Evolutionary conservation across 2,888 invertebrate species (phyloP), one percentile per base, ranked within the genome.

Genomic region (Conus canariensis): DNA sequence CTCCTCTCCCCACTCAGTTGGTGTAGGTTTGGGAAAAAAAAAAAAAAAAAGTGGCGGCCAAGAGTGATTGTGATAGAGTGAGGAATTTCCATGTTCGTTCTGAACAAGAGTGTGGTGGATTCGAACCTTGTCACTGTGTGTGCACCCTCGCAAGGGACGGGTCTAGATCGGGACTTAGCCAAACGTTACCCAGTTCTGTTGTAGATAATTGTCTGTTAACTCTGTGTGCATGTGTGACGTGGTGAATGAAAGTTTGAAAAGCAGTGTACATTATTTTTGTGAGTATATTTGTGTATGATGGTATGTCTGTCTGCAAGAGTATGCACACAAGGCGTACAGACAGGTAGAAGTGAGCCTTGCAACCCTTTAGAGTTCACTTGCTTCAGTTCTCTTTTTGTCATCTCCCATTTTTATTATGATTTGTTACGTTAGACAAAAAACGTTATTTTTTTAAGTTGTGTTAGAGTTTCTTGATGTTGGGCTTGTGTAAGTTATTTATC

Each of bases 141-240:
- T 83, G 58, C 45, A 80, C 70, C 89, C 89, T 30, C 16, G 4
- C 8, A 60, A 59, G 74, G 89, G 89, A 89, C 89, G 89, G 85
- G 89, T 89, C 89, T 85, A 89, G 85, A 89, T 85, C 85, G 89
- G 89, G 89, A 89, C 89, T 89, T 85, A 85, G 74, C 89, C 85
- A 58, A 60, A 22, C 64, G 89, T 89, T 85, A n/a, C 85, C 85
- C 30, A 70, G n/a, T 85, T 58, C 56, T 85, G 74, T 74, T 89
- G 87, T 87, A 87, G 70, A 87, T 74, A 87, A 10, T 85, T 25
- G 86, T 86, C 30, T 86, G 86, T 67, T 86, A 19, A 70, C 70
- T 70, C 58, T 58, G 9, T 80, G 77, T 45, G 30, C 77, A 30
- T 80, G 77, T 45, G 58, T 16, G 16, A 56, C 22, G 45, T 7